Percentiles rank a stretch among this genome's conserved stretches.
Evolutionary conservation across 2,113 vertebrate species (phyloP).

Genomic region (Malurus melanocephalus): DNA sequence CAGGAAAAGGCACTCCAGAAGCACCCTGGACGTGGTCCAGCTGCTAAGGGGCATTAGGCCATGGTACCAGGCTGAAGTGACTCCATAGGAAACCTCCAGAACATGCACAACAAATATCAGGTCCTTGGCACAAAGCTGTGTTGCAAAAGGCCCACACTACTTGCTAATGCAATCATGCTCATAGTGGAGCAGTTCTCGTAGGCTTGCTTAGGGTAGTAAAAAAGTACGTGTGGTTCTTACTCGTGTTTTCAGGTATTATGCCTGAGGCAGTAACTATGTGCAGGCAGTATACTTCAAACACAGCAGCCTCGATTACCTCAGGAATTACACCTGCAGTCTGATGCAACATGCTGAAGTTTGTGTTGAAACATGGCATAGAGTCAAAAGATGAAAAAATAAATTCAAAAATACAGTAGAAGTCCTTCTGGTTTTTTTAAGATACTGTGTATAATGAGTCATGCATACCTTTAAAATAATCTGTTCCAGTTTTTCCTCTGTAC

Average conservation of each 20-base stretch:
- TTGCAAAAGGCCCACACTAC: not conserved
- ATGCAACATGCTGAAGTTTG: not conserved
- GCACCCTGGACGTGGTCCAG: not conserved
- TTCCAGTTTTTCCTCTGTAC: not conserved
- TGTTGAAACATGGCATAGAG: not conserved
- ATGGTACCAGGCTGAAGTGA: not conserved
- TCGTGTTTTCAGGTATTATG: not conserved
- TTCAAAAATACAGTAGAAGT: not conserved
- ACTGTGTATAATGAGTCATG: not conserved
- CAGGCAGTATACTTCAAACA: not conserved
- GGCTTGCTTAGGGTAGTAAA: not conserved
- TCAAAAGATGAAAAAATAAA: not conserved
- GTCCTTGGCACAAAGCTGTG: not conserved
- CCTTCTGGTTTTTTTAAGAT: not conserved
- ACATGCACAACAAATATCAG: not conserved
- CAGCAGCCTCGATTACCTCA: not conserved
- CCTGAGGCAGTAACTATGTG: not conserved
- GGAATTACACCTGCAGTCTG: not conserved
- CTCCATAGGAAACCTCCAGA: not conserved
- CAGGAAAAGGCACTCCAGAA: not conserved
- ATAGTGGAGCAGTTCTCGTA: not conserved
- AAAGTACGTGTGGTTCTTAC: not conserved
- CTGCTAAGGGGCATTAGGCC: not conserved
- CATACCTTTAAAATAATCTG: not conserved
- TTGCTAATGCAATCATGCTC: not conserved